Evolutionary conservation across 2,113 vertebrate genomes (phyloP).

Genomic region (Ceuthmochares aereus): DNA sequence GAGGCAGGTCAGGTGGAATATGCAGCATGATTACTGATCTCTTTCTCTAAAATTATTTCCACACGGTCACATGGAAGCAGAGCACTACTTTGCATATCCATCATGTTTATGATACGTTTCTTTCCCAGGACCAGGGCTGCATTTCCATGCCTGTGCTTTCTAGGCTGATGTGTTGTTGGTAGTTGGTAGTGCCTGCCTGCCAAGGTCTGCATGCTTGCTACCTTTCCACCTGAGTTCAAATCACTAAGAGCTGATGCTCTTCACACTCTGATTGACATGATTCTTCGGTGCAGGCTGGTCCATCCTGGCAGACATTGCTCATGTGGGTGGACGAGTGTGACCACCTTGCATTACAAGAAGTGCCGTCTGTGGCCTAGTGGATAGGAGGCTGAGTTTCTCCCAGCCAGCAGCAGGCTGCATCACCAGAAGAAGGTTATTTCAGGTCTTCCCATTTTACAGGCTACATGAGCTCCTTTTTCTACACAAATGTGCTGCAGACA

Average conservation of each 20-base stretch:
- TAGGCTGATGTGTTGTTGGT: rapidly evolving
- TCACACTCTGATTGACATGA: not conserved
- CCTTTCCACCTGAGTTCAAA: not conserved
- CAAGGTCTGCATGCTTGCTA: rapidly evolving
- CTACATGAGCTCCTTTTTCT: not conserved
- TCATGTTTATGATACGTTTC: rapidly evolving
- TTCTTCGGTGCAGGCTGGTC: not conserved
- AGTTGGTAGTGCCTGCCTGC: not conserved
- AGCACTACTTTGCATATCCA: not conserved
- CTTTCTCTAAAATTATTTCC: not conserved
- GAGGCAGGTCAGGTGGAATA: not conserved
- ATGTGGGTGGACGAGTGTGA: rapidly evolving
- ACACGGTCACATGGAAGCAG: not conserved
- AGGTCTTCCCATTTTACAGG: not conserved
- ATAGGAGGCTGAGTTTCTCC: not conserved
- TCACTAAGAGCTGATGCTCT: not conserved
- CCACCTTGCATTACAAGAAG: not conserved
- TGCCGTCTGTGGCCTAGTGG: not conserved
- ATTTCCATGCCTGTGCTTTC: not conserved
- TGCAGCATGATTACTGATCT: not conserved
- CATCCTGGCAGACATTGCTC: not conserved
- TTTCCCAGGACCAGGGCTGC: not conserved
- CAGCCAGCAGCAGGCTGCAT: not conserved
- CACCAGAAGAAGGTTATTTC: not conserved
- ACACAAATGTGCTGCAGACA: not conserved